Evolutionary conservation across 2,888 invertebrate species (phyloP), one percentile per base, ranked within the genome.

Genomic region (Philereme vetulata): DNA sequence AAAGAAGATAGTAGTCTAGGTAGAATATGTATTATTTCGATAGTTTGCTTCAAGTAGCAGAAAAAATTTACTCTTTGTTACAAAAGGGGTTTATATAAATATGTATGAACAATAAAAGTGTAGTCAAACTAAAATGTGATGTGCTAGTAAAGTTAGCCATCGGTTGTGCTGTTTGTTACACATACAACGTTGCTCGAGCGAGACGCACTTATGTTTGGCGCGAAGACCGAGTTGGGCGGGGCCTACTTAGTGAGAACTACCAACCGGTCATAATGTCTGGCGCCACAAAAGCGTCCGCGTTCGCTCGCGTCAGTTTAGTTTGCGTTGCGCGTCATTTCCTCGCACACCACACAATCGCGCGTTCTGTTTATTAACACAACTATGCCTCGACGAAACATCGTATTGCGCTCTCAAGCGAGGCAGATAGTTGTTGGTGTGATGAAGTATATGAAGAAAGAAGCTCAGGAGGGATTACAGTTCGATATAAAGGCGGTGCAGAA

Each of bases 171-270:
- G 42, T 9, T n/a, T 36, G 5, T 10, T 42, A 42, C n/a, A 42
- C 36, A 42, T 5, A 10, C 42, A 5, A 8, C 21, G 49, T 7
- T 9, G 38, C n/a, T 33, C 11, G 56, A 50, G 52, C 33, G 52
- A 46, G 42, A 55, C 42, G 54, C 54, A 60, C 35, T 62, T 46
- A 53, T 51, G 33, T 60, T 52, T 56, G 51, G 47, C 56, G 81
- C 0, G 84, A 82, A 4, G 6, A 43, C 8, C 32, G 35, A 5
- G 9, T 40, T 54, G 54, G 59, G 59, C 59, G 59, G 49, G 40
- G 71, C 61, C 94, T 38, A 38, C 8, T 33, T n/a, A 48, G 33
- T 21, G 36, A 47, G 48, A 7, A 40, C 48, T 42, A 40, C 55
- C 49, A 32, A 42, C 45, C 58, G 53, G 59, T 45, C 59, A 42